phyloP scores from a whole-genome alignment of 2,113 vertebrate genomes.

The Varanus komodoensis region DNA sequence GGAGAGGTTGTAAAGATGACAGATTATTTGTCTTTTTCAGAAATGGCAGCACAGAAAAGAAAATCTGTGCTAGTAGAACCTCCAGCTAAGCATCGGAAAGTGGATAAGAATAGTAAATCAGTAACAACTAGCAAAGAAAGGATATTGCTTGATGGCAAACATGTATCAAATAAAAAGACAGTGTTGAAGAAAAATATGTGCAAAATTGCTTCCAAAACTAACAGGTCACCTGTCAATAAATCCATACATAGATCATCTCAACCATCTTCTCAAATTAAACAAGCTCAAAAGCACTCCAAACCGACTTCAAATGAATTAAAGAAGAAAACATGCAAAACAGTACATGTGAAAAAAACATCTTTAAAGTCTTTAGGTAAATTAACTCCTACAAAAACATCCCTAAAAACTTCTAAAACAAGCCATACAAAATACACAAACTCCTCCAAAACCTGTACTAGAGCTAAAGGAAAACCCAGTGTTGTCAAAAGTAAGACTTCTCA shows the following conservation, averaged over 20 bases:
- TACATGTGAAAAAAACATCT: conserved; percentile 32
- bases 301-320: conserved; percentile 61
- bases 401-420: conserved; percentile 55
- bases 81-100: conserved; percentile 77
- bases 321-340: conserved; percentile 52
- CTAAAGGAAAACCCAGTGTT: conserved; percentile 44
- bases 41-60: conserved; percentile 83
- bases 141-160: conserved; percentile 72
- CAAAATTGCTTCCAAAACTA: conserved; percentile 73
- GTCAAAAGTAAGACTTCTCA: conserved; percentile 44
- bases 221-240: conserved; percentile 73
- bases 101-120: conserved; percentile 73
- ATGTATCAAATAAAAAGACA: conserved; percentile 74
- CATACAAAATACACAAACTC: conserved; percentile 43
- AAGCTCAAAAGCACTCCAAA: conserved; percentile 50
- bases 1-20: conserved; percentile 41
- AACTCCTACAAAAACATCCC: conserved; percentile 48
- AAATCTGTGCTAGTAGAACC: conserved; percentile 75
- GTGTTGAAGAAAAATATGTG: conserved; percentile 73
- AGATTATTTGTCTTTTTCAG: conserved; percentile 74
- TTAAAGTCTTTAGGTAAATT: conserved; percentile 39
- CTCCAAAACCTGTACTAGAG: conserved; percentile 46
- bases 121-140: conserved; percentile 69
- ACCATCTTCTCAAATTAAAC: conserved; percentile 34
- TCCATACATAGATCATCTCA: conserved; percentile 28